These are phyloP conservation scores for Acipenser ruthenus DNA, from an alignment of 2,797 vertebrate genomes.

Conservation along the genomic window DNA sequence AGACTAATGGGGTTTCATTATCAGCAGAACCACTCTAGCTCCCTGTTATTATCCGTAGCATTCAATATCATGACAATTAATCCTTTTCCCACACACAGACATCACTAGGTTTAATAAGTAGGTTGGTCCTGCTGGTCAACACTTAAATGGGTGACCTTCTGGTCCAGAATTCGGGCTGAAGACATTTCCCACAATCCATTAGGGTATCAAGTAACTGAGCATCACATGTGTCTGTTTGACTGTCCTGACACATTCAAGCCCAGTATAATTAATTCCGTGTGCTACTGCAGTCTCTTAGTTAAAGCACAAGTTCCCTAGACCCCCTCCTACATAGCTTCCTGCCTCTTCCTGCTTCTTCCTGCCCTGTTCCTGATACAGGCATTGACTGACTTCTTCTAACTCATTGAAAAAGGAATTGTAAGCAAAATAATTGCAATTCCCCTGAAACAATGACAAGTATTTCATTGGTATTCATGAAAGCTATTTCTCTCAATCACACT, in stretches of 20 bases:
- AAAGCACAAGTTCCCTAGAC: not conserved
- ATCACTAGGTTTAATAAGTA: too few species aligned
- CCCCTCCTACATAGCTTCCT: not conserved
- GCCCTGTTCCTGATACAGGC: constrained; percentile 16
- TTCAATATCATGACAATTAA: too few species aligned
- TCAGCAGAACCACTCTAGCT: not conserved
- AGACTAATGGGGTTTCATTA: constrained; percentile 1
- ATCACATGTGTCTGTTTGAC: too few species aligned
- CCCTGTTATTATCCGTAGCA: too few species aligned
- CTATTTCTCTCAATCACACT: constrained; percentile 21
- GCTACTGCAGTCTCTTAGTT: constrained; percentile 5
- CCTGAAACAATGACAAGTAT: constrained; percentile 27
- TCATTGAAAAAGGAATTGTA: constrained; percentile 40
- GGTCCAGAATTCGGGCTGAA: too few species aligned
- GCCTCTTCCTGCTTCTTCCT: constrained; percentile 25
- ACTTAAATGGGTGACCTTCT: too few species aligned
- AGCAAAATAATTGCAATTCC: constrained; percentile 44
- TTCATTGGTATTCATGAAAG: constrained; percentile 26
- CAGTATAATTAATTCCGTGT: not conserved
- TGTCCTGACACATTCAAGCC: too few species aligned
- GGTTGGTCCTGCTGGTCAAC: too few species aligned
- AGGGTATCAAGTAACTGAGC: too few species aligned
- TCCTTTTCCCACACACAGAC: too few species aligned
- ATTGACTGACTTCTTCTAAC: constrained; percentile 21
- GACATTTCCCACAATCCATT: too few species aligned